Conservation (phyloP, 2,797 vertebrate genomes). For the Helicolenus hilgendorfi region DNA sequence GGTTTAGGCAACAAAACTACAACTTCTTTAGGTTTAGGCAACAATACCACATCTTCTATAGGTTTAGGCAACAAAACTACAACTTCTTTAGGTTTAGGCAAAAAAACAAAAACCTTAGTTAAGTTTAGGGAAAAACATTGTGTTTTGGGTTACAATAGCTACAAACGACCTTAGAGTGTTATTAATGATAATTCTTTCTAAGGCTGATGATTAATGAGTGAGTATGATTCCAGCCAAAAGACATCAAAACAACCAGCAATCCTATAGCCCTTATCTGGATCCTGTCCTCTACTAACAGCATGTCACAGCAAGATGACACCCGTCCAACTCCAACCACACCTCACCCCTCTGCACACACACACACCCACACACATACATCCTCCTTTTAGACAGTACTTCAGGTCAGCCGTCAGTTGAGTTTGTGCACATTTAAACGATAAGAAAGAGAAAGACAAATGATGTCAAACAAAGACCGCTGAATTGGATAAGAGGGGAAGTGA, state of each 20-base stretch:
- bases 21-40: no score
- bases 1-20: no score
- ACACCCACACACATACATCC: background rate
- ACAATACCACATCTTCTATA: no score
- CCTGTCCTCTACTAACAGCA: constrained; percentile 21
- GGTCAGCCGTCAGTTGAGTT: background rate
- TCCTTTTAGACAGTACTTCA: background rate
- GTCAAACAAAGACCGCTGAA: constrained; percentile 26
- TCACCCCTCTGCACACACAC: background rate
- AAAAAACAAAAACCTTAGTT: no score
- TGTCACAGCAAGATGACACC: constrained; percentile 27
- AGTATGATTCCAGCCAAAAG: background rate
- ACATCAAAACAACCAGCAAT: background rate
- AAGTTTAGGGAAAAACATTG: no score
- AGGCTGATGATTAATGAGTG: background rate
- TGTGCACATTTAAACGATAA: background rate
- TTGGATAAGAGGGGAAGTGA: constrained; percentile 22
- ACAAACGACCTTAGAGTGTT: no score
- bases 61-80: no score
- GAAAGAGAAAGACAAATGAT: background rate
- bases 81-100: no score
- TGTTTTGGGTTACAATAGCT: no score
- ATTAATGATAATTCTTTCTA: background rate
- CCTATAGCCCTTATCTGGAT: constrained; percentile 4
- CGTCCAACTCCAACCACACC: background rate